A percentile compares a stretch with the other conserved stretches of the same genome.
Evolutionary conservation across 2,888 invertebrate genomes (phyloP).

Genomic region (Netelia melanura): DNA sequence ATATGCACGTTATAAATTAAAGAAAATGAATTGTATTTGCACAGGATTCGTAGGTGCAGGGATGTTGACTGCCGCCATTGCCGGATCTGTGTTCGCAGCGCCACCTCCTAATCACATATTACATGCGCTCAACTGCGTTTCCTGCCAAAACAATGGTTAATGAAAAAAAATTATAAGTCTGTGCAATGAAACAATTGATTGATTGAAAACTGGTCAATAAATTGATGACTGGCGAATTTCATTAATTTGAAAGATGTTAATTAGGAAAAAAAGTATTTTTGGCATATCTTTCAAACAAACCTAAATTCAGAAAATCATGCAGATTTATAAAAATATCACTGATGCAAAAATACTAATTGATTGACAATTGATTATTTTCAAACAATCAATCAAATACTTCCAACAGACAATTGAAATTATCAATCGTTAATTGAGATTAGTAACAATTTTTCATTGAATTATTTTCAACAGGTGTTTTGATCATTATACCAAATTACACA

Average conservation of each 20-base stretch:
- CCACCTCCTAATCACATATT: conserved; percentile 90
- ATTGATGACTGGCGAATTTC: neutral
- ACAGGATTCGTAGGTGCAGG: conserved; percentile 92
- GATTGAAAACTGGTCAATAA: neutral
- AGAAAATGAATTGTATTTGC: neutral
- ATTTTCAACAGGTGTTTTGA: conserved; percentile 88
- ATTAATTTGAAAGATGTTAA: neutral
- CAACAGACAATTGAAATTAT: too few species aligned
- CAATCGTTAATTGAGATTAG: neutral
- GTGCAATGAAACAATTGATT: neutral
- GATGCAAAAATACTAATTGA: too few species aligned
- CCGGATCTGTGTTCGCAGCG: conserved; percentile 92
- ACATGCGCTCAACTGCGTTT: conserved; percentile 88
- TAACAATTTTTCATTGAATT: neutral
- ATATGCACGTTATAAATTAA: neutral
- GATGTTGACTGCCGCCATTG: conserved; percentile 89
- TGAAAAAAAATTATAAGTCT: neutral
- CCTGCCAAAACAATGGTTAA: conserved; percentile 85
- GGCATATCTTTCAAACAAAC: too few species aligned
- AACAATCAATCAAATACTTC: too few species aligned
- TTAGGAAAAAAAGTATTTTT: too few species aligned
- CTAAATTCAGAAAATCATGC: too few species aligned
- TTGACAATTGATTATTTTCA: too few species aligned
- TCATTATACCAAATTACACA: conserved; percentile 92
- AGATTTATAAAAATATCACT: too few species aligned